phyloP scores from a whole-genome alignment of 2,797 vertebrate genomes.

The Fratercula arctica region DNA sequence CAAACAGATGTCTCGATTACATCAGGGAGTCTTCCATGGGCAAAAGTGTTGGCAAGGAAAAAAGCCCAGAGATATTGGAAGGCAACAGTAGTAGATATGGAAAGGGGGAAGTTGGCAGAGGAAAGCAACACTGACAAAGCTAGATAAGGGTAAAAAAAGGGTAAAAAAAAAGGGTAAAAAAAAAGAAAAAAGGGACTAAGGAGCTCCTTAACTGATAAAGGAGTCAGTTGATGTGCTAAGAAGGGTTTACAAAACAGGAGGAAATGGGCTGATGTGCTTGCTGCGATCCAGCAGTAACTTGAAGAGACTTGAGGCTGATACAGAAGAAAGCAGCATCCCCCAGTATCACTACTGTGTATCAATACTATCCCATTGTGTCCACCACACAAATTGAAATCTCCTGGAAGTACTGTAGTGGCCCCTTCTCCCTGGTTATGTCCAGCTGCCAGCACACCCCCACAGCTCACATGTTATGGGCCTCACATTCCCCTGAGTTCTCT shows the following conservation, averaged over 20 bases:
- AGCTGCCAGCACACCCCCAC: not conserved
- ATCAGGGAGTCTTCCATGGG: not conserved
- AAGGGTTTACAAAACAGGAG: conserved; percentile 10
- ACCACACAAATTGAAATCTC: not conserved
- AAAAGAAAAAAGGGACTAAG: not conserved
- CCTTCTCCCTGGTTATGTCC: not conserved
- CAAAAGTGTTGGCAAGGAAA: not conserved
- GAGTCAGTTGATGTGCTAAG: not conserved
- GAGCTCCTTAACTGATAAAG: not conserved
- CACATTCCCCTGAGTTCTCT: fast-evolving
- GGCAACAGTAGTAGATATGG: not conserved
- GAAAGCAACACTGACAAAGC: not conserved
- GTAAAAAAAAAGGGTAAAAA: too few relatives aligned
- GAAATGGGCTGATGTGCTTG: not conserved
- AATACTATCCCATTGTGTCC: not conserved
- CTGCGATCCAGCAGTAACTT: not conserved
- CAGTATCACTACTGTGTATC: fast-evolving
- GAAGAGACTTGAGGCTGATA: not conserved
- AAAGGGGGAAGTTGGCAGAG: not conserved
- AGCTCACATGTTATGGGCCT: not conserved
- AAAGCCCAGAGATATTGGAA: not conserved
- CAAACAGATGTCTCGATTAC: not conserved
- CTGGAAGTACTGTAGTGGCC: not conserved
- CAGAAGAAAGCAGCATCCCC: not conserved
- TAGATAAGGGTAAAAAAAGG: not conserved